Percentiles rank a stretch among this genome's conserved stretches.
These are phyloP conservation scores for Kryptolebias ocellatus DNA, from an alignment of 2,797 vertebrate genomes.

Conservation along the genomic window DNA sequence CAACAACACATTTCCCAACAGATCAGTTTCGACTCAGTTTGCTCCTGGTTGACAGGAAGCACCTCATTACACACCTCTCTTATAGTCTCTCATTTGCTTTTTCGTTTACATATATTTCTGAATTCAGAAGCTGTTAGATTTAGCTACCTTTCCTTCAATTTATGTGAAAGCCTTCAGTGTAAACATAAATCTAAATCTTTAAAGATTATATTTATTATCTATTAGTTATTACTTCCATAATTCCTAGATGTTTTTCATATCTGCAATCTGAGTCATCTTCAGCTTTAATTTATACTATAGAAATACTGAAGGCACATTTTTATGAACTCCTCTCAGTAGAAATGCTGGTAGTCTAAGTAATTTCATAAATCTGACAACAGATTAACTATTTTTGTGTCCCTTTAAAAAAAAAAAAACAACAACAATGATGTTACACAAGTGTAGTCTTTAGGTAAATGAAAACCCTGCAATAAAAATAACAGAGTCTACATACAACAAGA, in stretches of 20 bases:
- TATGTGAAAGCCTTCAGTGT: not conserved
- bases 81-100: conserved; percentile 1
- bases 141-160: not conserved
- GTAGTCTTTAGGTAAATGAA: too few species aligned
- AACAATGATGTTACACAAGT: too few species aligned
- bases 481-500: not conserved
- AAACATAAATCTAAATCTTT: not conserved
- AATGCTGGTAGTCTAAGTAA: too few species aligned
- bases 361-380: too few species aligned
- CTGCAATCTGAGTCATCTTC: too few species aligned
- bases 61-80: not conserved
- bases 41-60: conserved; percentile 8
- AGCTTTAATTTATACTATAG: too few species aligned
- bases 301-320: too few species aligned
- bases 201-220: not conserved
- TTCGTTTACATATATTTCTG: conserved; percentile 9
- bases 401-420: too few species aligned
- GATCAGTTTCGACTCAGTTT: conserved; percentile 32
- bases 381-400: too few species aligned
- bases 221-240: not conserved
- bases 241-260: not conserved
- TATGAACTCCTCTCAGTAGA: too few species aligned
- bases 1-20: conserved; percentile 66
- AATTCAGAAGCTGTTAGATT: conserved; percentile 1
- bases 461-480: too few species aligned